Conservation (phyloP, 2,888 invertebrate genomes). For the Osmoderma eremita region DNA sequence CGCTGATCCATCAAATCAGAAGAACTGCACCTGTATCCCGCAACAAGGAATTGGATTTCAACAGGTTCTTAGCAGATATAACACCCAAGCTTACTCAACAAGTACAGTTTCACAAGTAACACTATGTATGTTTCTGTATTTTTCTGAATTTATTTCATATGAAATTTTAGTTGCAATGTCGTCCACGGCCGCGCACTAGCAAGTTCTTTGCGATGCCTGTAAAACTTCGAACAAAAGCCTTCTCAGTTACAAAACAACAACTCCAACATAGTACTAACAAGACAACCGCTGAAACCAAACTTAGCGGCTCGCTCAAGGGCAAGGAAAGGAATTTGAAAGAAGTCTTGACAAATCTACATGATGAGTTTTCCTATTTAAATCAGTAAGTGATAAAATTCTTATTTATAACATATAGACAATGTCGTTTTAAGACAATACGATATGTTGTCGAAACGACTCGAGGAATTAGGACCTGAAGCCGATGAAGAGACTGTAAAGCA, state of each 20-base stretch:
- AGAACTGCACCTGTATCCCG: conserved; percentile 59
- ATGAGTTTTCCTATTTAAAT: conserved; percentile 60
- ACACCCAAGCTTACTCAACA: conserved; percentile 36
- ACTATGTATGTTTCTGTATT: background rate
- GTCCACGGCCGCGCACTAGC: conserved; percentile 1
- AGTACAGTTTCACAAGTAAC: conserved; percentile 42
- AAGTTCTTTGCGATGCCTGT: conserved; percentile 10
- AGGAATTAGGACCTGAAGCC: conserved; percentile 46
- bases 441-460: conserved; percentile 52
- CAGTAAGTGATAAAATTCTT: conserved; percentile 51
- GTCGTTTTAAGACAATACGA: conserved; percentile 56
- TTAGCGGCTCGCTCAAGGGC: conserved; percentile 44
- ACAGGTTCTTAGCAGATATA: conserved; percentile 54
- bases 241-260: conserved; percentile 16
- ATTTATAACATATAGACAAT: conserved; percentile 3
- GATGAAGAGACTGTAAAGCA: conserved; percentile 52
- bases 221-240: conserved; percentile 20
- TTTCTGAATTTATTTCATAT: conserved; percentile 15
- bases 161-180: conserved; percentile 16
- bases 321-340: conserved; percentile 59
- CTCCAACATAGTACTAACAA: background rate
- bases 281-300: conserved; percentile 29
- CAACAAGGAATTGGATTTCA: conserved; percentile 55
- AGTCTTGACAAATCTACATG: conserved; percentile 60
- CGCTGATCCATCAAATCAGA: conserved; percentile 48